A percentile compares a stretch with the other conserved stretches of the same genome.
Evolutionary conservation across 2,888 invertebrate genomes (phyloP).

Genomic region (Napeogenes sylphis): DNA sequence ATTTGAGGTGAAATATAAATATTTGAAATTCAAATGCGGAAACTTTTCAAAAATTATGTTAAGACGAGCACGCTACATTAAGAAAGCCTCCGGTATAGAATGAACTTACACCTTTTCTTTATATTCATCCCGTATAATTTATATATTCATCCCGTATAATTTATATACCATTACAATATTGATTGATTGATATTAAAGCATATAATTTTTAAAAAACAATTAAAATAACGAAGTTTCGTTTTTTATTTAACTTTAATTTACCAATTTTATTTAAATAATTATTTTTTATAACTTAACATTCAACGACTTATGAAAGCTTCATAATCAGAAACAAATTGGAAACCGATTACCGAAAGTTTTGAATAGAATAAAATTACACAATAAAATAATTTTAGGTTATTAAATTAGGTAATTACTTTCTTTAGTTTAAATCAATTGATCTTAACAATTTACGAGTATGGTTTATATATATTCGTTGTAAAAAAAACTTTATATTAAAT

Average conservation of each 20-base stretch:
- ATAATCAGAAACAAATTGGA: slow-evolving; percentile 10
- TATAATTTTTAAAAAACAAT: too few relatives aligned
- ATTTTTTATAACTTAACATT: not conserved
- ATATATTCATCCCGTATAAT: too few relatives aligned
- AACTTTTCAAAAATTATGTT: slow-evolving; percentile 37
- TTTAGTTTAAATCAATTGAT: not conserved
- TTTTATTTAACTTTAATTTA: too few relatives aligned
- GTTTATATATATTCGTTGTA: too few relatives aligned
- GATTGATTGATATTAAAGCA: too few relatives aligned
- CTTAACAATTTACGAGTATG: too few relatives aligned
- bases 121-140: not conserved
- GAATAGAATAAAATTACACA: not conserved
- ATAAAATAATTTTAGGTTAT: too few relatives aligned
- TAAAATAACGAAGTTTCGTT: too few relatives aligned
- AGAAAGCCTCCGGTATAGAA: slow-evolving; percentile 12
- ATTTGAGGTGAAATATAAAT: slow-evolving; percentile 33
- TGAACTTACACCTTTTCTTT: slow-evolving; percentile 15
- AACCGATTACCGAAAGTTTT: slow-evolving; percentile 13
- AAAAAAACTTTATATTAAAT: too few relatives aligned
- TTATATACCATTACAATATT: too few relatives aligned
- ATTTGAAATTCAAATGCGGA: slow-evolving; percentile 39
- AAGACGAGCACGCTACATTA: slow-evolving; percentile 30
- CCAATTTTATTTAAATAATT: too few relatives aligned
- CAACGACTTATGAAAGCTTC: not conserved
- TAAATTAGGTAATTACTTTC: too few relatives aligned